Percentiles rank a stretch among this genome's conserved stretches.
These are phyloP conservation scores for Cyrtorhinus lividipennis DNA, from an alignment of 1,140 invertebrate species.

Conservation along the genomic window DNA sequence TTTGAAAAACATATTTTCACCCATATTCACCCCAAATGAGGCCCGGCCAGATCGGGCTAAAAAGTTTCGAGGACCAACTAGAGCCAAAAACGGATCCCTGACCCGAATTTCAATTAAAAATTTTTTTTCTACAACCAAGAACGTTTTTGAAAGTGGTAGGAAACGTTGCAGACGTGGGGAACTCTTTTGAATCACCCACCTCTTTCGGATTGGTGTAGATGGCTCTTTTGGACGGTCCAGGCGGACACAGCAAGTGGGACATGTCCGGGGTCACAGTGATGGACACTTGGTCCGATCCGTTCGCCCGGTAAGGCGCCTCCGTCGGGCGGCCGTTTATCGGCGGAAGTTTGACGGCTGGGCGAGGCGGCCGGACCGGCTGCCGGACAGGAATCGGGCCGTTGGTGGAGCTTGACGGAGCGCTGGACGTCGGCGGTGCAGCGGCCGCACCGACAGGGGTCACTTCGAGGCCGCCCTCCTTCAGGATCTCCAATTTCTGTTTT, in stretches of 20 bases:
- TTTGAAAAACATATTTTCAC: too few species aligned
- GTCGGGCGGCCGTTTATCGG: not conserved
- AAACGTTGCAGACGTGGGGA: too few species aligned
- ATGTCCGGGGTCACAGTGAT: constrained; percentile 40
- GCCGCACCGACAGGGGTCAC: constrained; percentile 41
- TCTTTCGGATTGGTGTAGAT: constrained; percentile 58
- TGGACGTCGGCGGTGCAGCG: not conserved
- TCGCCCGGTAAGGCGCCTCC: constrained; percentile 17
- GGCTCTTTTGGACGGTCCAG: constrained; percentile 20
- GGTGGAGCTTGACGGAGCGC: not conserved
- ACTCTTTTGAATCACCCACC: too few species aligned
- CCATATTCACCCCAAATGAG: too few species aligned
- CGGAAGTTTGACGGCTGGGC: not conserved
- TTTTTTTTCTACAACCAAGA: too few species aligned
- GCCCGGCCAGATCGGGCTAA: too few species aligned
- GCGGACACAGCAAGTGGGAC: constrained; percentile 33
- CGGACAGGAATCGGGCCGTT: constrained; percentile 28
- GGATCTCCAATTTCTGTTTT: constrained; percentile 53
- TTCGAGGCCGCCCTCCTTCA: constrained; percentile 54
- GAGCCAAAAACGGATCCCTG: too few species aligned
- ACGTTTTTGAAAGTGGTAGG: too few species aligned
- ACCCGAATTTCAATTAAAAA: too few species aligned
- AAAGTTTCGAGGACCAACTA: too few species aligned
- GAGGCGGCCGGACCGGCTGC: not conserved
- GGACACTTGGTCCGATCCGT: constrained; percentile 28